Percentiles rank a stretch among this genome's conserved stretches.
phyloP scores from a whole-genome alignment of 2,797 vertebrate genomes.

The Tauraco hartlaubi region DNA sequence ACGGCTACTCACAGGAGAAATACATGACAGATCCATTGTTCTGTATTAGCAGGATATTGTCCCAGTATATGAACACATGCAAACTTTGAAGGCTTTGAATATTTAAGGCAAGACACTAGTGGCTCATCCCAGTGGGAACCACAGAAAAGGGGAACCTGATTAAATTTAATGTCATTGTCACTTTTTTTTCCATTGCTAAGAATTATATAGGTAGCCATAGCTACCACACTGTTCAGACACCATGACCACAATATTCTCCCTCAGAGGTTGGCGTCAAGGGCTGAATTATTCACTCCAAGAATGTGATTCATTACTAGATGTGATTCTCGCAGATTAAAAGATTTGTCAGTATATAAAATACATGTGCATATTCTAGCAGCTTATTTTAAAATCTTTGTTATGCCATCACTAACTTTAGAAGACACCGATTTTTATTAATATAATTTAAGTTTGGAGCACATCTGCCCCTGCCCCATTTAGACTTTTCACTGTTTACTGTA shows the following conservation, averaged over 20 bases:
- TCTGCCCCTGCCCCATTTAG: neutral
- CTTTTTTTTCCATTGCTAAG: slow-evolving; percentile 90
- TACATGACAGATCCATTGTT: slow-evolving; percentile 88
- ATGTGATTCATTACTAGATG: slow-evolving; percentile 83
- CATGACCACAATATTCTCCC: slow-evolving; percentile 91
- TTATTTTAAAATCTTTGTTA: slow-evolving; percentile 7
- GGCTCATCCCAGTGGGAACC: slow-evolving; percentile 91
- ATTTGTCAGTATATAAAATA: slow-evolving; percentile 75
- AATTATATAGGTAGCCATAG: slow-evolving; percentile 98
- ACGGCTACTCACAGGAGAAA: slow-evolving; percentile 79
- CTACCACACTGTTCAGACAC: slow-evolving; percentile 92
- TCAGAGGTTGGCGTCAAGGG: slow-evolving; percentile 84
- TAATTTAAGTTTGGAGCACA: neutral
- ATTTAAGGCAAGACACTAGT: slow-evolving; percentile 87
- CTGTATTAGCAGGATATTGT: slow-evolving; percentile 85
- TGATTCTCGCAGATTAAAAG: slow-evolving; percentile 78
- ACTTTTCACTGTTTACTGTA: slow-evolving; percentile 16
- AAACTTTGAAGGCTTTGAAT: slow-evolving; percentile 87
- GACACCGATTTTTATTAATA: neutral
- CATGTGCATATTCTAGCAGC: slow-evolving; percentile 21
- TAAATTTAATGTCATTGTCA: slow-evolving; percentile 99
- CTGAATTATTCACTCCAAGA: slow-evolving; percentile 84
- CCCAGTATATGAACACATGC: slow-evolving; percentile 83
- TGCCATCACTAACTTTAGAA: neutral
- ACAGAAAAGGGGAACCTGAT: slow-evolving; percentile 95